Evolutionary conservation across 2,797 vertebrate genomes (phyloP).

Genomic region (Cottoperca gobio): DNA sequence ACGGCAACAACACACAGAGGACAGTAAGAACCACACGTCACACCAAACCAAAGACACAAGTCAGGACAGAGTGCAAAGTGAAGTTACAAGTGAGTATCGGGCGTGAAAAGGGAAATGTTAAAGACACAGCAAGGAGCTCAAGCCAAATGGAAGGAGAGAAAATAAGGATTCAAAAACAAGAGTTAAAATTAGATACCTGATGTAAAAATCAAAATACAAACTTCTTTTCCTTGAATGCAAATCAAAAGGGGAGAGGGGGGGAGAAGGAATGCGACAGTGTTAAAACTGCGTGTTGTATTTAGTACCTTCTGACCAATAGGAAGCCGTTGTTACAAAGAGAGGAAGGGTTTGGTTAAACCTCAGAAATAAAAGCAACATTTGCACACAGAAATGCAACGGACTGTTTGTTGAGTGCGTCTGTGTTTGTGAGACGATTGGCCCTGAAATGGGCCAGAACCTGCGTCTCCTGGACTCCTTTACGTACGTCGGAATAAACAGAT

Average conservation of each 20-base stretch:
- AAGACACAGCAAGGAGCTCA: conserved; percentile 72
- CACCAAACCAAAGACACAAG: conserved; percentile 71
- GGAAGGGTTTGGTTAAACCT: conserved; percentile 49
- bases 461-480: not conserved
- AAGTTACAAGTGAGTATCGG: conserved; percentile 62
- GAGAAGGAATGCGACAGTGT: conserved; percentile 81
- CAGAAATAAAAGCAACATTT: conserved; percentile 61
- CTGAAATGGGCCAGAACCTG: not conserved
- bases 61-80: conserved; percentile 73
- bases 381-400: conserved; percentile 47
- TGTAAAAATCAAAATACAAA: conserved; percentile 99
- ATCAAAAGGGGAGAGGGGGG: conserved; percentile 86
- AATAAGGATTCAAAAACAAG: conserved; percentile 59
- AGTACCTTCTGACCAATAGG: conserved; percentile 64
- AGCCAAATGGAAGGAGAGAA: conserved; percentile 66
- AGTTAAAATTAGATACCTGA: conserved; percentile 91
- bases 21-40: conserved; percentile 64
- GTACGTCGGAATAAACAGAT: conserved; percentile 5
- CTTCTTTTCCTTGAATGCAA: conserved; percentile 98
- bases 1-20: conserved; percentile 75
- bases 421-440: not conserved
- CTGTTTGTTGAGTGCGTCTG: conserved; percentile 1
- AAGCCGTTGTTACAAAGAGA: conserved; percentile 55
- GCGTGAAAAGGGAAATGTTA: conserved; percentile 72
- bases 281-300: conserved; percentile 69